Evolutionary conservation across 2,888 invertebrate genomes (phyloP), one percentile per base, ranked within the genome.

Genomic region (Panopea generosa): DNA sequence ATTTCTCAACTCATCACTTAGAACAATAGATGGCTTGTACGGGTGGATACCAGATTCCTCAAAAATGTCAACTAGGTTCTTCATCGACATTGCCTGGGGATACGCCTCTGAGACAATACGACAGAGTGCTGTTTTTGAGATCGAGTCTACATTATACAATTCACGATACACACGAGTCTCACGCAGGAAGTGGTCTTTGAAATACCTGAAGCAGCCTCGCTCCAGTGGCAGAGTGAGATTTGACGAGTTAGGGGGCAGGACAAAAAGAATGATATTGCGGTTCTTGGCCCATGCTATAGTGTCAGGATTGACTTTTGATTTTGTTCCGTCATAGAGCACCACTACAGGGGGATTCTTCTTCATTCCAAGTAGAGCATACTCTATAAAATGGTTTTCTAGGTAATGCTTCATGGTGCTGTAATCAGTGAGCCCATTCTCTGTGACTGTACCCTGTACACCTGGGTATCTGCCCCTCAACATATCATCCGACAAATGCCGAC

Each of bases 251-350:
- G 82, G 77, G 14, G 84, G 84, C 20, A 83, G 63, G 7, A 83
- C 77, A 73, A 84, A 84, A 24, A 84, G 65, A 49, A 82, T 69
- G 40, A 84, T 82, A 59, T 84, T 83, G 38, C 71, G 74, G 38
- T 68, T 62, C 38, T 76, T 81, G 0, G 84, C 84, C 84, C 82
- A 84, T 7, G 77, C 74, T 22, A 84, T 80, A 22, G 82, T 73
- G 47, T 77, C 78, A 16, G 75, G 73, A 40, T 66, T 77, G 6
- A 83, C 75, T 57, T 84, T 82, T 20, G 75, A 75, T 29, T 76
- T 79, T 22, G 71, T 67, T 16, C 83, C 83, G 63, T 83, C 82
- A 70, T 81, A 83, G 22, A 84, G 47, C 4, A 84, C 62, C 22
- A 84, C 62, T 16, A 81, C 71, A 11, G 78, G 75, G 1, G 81